Base-by-base conservation (phyloP, 2,113 vertebrate species). In the Anthoscopus minutus region DNA sequence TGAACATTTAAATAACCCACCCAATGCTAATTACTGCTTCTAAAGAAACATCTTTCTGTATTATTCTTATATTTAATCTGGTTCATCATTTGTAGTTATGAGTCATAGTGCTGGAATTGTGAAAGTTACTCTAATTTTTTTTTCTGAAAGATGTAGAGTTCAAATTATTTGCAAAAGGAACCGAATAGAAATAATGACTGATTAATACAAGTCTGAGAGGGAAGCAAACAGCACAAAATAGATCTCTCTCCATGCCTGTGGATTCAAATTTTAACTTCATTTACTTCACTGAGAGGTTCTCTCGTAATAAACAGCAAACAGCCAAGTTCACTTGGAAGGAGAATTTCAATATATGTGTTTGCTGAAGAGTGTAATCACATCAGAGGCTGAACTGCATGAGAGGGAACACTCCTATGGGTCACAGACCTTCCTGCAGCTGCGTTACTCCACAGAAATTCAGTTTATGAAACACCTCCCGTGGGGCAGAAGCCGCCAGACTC, bases 281-380 rank as follows among this genome's bases (percentile, higher is more conserved):
- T 93, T 89, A 30, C 66, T 82, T 94, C 79, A 22, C 62, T 12
- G 66, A 69, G 89, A 76, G 50, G 28, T 27, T 87, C 73, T 37
- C 45, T 58, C 6, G 0, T 38, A 90, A 92, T 48, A 77, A 95
- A 81, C 61, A 92, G 74, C 47, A 80, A 93, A 79, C 38, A 76
- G 84, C 42, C 62, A 74, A 69, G 91, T 28, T 85, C 62, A 61
- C 61, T 79, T 82, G 35, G 66, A 92, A 44, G 48, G 25, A 81
- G 66, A 82, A 79, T 76, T 92, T 65, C 91, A 85, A 72, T 93
- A 25, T n/a, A 76, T n/a, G 81, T 82, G 93, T 69, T 87, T 97
- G 91, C 89, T 96, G 89, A 64, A 91, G 93, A 94, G 81, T 92
- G 62, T 92, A 93, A 96, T 95, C 95, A 76, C 93, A 94, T 95